Evolutionary conservation across 2,797 vertebrate species (phyloP), one percentile per base, ranked within the genome.

Genomic region (Paramormyrops hopkinsi): DNA sequence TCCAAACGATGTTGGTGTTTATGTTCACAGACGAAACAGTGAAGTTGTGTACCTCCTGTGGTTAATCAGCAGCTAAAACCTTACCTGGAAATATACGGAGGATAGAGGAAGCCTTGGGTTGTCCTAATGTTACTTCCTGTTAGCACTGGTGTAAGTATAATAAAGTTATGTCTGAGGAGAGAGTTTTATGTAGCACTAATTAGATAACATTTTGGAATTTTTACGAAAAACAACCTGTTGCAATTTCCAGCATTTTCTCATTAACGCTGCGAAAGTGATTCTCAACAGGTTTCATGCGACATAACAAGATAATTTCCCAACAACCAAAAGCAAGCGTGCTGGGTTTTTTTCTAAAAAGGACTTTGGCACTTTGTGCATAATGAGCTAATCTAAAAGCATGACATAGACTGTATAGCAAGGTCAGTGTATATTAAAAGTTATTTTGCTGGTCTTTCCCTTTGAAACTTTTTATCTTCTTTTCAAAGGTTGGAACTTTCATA

Each of bases 231-330:
- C 5, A 89, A 79, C 85, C 51, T 79, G 48, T 48, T 90, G 54
- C 50, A 29, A 7, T 73, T 69, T 88, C 56, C 59, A 85, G 50
- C 51, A 33, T 46, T 33, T 85, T 51, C 79, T 73, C 79, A 90
- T 90, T 90, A 88, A 85, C 19, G 2, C n/a, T 62, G 73, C 54
- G 50, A 89, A 76, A 51, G 12, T 29, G 50, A 88, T 84, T 79
- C 44, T 69, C 0, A 88, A 25, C 79, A 53, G 25, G 33, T 12
- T 86, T 76, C 56, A 7, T 37, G 17, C 3, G 14, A 88, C 8
- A 59, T 90, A 65, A 88, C 59, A 69, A 84, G 46, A 65, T 84
- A 54, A 62, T 88, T 86, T 44, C 48, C 62, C 5, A 44, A 59
- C 48, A 7, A 90, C 48, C 22, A 29, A 54, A 54, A 50, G 56